Base-by-base conservation (phyloP, 2,888 invertebrate species). In the Philonicus albiceps region DNA sequence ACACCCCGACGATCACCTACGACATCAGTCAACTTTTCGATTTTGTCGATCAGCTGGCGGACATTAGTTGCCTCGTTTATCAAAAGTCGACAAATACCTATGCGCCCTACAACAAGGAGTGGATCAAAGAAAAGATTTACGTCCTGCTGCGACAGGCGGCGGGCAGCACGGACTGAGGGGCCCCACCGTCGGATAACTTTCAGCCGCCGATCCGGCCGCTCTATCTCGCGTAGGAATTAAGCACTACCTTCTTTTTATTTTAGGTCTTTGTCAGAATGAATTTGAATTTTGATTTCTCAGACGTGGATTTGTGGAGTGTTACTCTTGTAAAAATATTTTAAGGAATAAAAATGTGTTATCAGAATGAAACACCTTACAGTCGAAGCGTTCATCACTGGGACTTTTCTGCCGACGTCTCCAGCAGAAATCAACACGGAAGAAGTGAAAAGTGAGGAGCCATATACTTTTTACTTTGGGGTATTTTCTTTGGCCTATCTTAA, bases 61-160 rank as follows among this genome's bases (percentile, higher is more conserved):
- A 99, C 91, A 94, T 99, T 81, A 98, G 98, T 89, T 99, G 99
- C 91, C 93, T 99, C 87, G 99, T 99, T 88, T 99, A 98, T 92
- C 97, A 98, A 93, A 98, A 98, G 91, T 96, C 97, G 7, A 97
- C 97, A 72, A 98, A 98, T 90, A 98, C 98, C 0, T 99, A 99
- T 90, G 97, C 98, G 1, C 99, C 99, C 0, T 99, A 99, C 93
- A 99, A 99, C 92, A 99, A 99, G 93, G 98, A 98, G 90, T 99
- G 99, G 99, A 98, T 99, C 87, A 99, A 99, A 92, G 99, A 99
- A 91, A 98, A 99, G 92, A 98, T 99, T 88, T 99, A 99, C 91
- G 96, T 98, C 4, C 93, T 99, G 90, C 93, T 99, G 88, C 96
- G 98, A 89, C 98, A 98, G 93, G 98, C 98, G 0, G 96, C 97